These are phyloP conservation scores for Drosophila falleni DNA, from an alignment of 2,888 invertebrate species.

Conservation along the genomic window DNA sequence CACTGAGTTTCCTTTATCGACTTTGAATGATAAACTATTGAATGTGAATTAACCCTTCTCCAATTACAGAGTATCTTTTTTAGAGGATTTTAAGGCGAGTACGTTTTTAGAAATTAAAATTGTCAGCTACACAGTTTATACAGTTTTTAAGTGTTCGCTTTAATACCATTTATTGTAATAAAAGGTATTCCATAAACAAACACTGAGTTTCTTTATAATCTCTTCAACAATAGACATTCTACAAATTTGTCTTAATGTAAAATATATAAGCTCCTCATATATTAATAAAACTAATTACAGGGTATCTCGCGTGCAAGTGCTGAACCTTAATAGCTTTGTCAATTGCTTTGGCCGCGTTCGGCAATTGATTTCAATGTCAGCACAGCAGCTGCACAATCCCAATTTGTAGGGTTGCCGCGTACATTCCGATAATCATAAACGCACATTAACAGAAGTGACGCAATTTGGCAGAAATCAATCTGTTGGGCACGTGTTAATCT, in stretches of 20 bases:
- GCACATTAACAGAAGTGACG: slow-evolving; percentile 44
- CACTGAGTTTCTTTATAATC: not conserved
- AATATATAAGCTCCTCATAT: not conserved
- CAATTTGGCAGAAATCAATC: slow-evolving; percentile 51
- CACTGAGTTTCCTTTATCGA: not conserved
- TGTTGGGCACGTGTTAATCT: slow-evolving; percentile 40
- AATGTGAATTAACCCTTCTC: not conserved
- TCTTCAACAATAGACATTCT: too few species aligned
- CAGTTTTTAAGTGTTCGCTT: too few species aligned
- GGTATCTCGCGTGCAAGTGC: slow-evolving; percentile 13
- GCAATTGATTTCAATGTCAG: slow-evolving; percentile 67
- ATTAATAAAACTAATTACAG: not conserved
- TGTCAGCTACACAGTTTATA: too few species aligned
- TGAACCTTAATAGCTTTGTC: not conserved
- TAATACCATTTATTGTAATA: too few species aligned
- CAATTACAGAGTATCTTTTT: not conserved
- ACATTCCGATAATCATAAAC: slow-evolving; percentile 60
- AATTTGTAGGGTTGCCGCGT: slow-evolving; percentile 62
- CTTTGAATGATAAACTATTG: not conserved
- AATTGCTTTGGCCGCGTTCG: slow-evolving; percentile 27
- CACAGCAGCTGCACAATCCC: slow-evolving; percentile 44
- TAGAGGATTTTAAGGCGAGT: not conserved
- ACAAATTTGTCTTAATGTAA: too few species aligned
- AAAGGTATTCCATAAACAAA: not conserved
- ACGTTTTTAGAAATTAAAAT: too few species aligned